Conservation (phyloP, 2,888 invertebrate genomes). For the Tillus elongatus region DNA sequence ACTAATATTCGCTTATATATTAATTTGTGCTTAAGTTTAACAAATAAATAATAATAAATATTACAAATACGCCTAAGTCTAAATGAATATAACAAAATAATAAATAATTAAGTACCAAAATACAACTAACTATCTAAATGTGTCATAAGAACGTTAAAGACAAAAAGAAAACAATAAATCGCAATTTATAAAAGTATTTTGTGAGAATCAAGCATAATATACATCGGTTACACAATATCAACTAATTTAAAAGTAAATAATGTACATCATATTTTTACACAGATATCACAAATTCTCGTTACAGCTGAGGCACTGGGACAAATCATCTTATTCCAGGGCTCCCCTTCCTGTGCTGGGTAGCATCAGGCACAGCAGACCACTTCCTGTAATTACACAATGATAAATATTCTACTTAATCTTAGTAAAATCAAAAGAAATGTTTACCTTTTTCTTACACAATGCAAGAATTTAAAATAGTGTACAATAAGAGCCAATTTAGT, state of each 20-base stretch:
- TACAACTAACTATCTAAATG: neutral
- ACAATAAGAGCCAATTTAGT: too few relatives aligned
- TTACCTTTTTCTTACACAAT: neutral
- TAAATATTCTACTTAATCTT: too few relatives aligned
- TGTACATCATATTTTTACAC: conserved; percentile 11
- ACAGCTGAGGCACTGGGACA: conserved; percentile 1
- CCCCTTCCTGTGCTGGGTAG: conserved; percentile 68
- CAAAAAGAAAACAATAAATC: neutral
- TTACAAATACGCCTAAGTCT: too few relatives aligned
- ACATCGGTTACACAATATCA: neutral
- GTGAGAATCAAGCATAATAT: conserved; percentile 1
- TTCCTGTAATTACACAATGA: conserved; percentile 48
- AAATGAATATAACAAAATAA: conserved; percentile 3
- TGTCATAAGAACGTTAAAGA: neutral
- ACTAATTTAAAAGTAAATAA: neutral
- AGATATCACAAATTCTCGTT: conserved; percentile 16
- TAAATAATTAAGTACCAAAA: neutral
- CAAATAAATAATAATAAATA: too few relatives aligned
- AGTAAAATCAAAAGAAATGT: conserved; percentile 6
- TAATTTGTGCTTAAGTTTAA: too few relatives aligned
- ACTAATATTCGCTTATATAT: too few relatives aligned
- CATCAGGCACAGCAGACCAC: conserved; percentile 64
- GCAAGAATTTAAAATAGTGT: too few relatives aligned
- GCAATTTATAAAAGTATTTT: neutral
- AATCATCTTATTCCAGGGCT: conserved; percentile 51